Base-by-base conservation (phyloP, 2,113 vertebrate genomes). In the Cyprinodon variegatus region DNA sequence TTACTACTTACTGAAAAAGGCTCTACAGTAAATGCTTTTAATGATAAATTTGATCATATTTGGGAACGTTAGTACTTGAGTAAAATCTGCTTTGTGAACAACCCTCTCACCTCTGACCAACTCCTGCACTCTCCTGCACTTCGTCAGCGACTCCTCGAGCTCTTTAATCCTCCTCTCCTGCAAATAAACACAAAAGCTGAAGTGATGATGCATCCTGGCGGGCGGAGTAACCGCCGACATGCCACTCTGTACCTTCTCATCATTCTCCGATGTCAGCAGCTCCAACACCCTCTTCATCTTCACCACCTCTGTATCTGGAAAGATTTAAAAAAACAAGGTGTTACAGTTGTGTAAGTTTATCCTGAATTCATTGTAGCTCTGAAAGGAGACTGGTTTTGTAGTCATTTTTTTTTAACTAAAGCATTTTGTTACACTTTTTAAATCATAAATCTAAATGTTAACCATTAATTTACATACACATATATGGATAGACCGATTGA, bases 81-180 rank as follows among this genome's bases (percentile, higher is more conserved):
- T 17, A 50, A 43, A 11, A 39, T 53, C 50, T 73, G 36, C 3
- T 68, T 9, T 11, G 20, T n/a, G 48, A 37, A 37, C 11, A 7
- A 36, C 43, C 37, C 61, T 45, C 83, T 80, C 37, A 93, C 92
- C 92, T 89, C 63, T 91, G 48, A 93, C 93, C 75, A 93, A 91
- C 70, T 98, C 96, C 83, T 97, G 96, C 50, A 95, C 95, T 68
- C 95, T 96, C 92, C 94, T 96, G 89, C 95, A 96, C 61, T 93
- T 94, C 37, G 91, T 95, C 37, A 97, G 93, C 10, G 95, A 96
- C 3, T 96, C 96, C 36, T 96, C 94, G 66, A 99, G 95, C 80
- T 98, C 97, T 83, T 97, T 96, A 81, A 99, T 99, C 87, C 96
- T 95, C 59, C 81, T 91, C 79, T 99, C 98, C 98, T 99, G 87